phyloP scores from a whole-genome alignment of 35 echinoderm and acorn worm genomes.

The Apostichopus parvimensis region DNA sequence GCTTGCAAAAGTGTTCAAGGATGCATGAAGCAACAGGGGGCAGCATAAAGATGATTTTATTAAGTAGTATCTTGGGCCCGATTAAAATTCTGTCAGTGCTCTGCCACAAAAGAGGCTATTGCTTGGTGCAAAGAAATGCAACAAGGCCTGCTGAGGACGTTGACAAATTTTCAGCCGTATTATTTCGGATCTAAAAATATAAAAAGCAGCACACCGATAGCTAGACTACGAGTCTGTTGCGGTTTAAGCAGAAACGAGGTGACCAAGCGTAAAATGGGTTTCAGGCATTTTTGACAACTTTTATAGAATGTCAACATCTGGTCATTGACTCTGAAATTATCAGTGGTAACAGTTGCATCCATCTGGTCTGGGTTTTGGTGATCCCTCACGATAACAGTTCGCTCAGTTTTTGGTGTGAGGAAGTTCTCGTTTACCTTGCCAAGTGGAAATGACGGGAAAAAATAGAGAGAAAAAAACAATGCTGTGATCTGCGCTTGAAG shows the following conservation, averaged over 20 bases:
- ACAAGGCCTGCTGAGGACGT: constrained; percentile 21
- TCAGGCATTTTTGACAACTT: constrained; percentile 46
- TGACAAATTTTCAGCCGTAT: constrained; percentile 35
- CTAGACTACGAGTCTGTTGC: background rate
- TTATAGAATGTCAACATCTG: constrained; percentile 23
- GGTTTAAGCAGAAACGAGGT: constrained; percentile 27
- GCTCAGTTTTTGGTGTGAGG: too few relatives aligned
- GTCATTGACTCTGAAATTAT: constrained; percentile 34
- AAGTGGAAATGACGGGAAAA: too few relatives aligned
- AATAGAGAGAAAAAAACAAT: too few relatives aligned
- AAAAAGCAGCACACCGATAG: background rate
- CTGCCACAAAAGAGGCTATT: constrained; percentile 40
- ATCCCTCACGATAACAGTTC: background rate
- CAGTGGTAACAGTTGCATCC: background rate
- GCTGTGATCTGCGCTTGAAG: background rate
- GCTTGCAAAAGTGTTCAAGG: constrained; percentile 38
- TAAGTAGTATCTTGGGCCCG: constrained; percentile 41
- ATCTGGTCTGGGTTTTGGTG: background rate
- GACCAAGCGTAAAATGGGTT: constrained; percentile 46
- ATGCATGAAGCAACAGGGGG: constrained; percentile 48
- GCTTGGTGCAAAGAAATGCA: constrained; percentile 19
- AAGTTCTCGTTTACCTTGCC: too few relatives aligned
- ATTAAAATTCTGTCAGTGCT: constrained; percentile 37
- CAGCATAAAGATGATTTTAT: constrained; percentile 40
- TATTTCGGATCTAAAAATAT: background rate